These are phyloP conservation scores for Crotalus tigris DNA, from an alignment of 2,113 vertebrate species.

Conservation along the genomic window DNA sequence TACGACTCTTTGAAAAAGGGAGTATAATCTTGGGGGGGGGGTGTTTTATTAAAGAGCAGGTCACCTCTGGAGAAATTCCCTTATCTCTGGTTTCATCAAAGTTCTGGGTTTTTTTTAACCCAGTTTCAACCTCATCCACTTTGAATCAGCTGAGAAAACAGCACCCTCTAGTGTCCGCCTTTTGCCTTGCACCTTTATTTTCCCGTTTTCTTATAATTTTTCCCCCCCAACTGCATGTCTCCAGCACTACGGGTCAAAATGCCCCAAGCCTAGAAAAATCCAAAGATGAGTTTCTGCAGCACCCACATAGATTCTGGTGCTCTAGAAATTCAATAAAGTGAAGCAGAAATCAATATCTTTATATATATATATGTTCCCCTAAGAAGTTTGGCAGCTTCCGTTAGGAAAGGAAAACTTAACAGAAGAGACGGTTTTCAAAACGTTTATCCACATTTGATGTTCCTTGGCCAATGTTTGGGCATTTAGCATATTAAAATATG, in stretches of 20 bases:
- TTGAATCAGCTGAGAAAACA: conserved; percentile 2
- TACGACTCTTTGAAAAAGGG: neutral
- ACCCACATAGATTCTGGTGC: neutral
- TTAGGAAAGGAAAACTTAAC: neutral
- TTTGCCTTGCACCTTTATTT: neutral
- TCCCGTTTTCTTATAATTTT: neutral
- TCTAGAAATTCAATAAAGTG: neutral
- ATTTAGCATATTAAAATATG: neutral
- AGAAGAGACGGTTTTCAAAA: neutral
- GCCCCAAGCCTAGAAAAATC: neutral
- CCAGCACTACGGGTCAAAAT: neutral
- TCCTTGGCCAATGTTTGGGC: neutral
- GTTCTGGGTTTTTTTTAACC: neutral
- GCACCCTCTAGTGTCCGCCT: neutral
- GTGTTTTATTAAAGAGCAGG: neutral
- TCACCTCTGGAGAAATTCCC: neutral
- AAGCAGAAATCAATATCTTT: neutral
- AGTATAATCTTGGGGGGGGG: neutral
- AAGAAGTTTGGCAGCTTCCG: neutral
- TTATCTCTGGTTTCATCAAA: neutral
- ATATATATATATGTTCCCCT: neutral
- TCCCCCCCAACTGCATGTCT: neutral
- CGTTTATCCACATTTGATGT: neutral
- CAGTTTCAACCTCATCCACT: too few relatives aligned
- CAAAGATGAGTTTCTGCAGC: neutral